A percentile compares a stretch with the other conserved stretches of the same genome.
Conservation (phyloP, 1,140 invertebrate species). For the Cheumatopsyche charites region DNA sequence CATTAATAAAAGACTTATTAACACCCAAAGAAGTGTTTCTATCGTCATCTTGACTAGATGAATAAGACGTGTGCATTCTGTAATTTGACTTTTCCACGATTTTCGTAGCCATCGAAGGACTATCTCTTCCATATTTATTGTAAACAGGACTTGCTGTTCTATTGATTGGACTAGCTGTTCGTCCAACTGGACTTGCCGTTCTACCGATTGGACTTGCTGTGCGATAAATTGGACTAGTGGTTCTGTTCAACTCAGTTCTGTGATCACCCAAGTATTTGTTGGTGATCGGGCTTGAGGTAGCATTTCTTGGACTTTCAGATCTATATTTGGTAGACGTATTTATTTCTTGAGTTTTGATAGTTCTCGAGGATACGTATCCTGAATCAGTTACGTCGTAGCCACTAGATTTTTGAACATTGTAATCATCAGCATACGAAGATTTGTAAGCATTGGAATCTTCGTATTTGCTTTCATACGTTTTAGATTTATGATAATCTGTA, state of each 20-base stretch:
- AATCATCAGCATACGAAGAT: slow-evolving; percentile 53
- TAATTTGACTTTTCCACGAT: slow-evolving; percentile 57
- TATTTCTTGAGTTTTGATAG: slow-evolving; percentile 54
- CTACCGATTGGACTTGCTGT: slow-evolving; percentile 56
- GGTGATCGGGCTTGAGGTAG: slow-evolving; percentile 59
- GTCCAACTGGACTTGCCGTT: slow-evolving; percentile 57
- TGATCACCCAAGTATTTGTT: slow-evolving; percentile 59
- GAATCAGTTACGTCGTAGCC: slow-evolving; percentile 59
- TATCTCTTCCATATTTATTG: slow-evolving; percentile 50
- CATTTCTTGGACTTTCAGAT: slow-evolving; percentile 57
- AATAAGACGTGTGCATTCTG: slow-evolving; percentile 57
- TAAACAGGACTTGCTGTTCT: slow-evolving; percentile 36
- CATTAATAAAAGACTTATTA: slow-evolving; percentile 54
- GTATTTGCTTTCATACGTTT: slow-evolving; percentile 28
- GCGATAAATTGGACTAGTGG: slow-evolving; percentile 47
- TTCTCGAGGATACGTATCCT: slow-evolving; percentile 53
- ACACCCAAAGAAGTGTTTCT: slow-evolving; percentile 55
- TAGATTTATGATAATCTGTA: slow-evolving; percentile 25
- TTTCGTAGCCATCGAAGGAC: slow-evolving; percentile 56
- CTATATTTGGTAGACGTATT: slow-evolving; percentile 53
- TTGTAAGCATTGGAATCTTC: slow-evolving; percentile 59
- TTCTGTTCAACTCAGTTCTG: slow-evolving; percentile 53
- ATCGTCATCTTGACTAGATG: slow-evolving; percentile 55
- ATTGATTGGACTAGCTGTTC: slow-evolving; percentile 60
- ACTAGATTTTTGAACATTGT: slow-evolving; percentile 53